Percentiles rank a stretch among this genome's conserved stretches.
These are phyloP conservation scores for Tryphoninae sp. DNA, from an alignment of 2,888 invertebrate genomes.

Conservation along the genomic window DNA sequence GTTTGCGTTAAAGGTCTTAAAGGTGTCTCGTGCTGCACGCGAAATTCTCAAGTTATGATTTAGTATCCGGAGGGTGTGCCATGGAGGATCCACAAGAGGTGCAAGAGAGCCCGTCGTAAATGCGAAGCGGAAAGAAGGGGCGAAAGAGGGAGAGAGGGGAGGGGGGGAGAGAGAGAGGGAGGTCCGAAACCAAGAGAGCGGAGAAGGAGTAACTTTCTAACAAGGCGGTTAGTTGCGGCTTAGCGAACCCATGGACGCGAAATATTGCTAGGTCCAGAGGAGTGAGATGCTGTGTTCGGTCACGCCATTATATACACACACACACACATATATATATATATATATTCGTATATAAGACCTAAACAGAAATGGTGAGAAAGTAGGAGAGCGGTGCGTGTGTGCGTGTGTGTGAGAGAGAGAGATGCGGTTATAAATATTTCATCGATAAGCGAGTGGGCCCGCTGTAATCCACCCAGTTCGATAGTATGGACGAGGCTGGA, in stretches of 20 bases:
- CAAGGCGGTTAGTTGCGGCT: conserved; percentile 80
- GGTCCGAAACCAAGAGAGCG: conserved; percentile 60
- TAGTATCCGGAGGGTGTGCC: conserved; percentile 72
- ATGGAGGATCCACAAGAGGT: conserved; percentile 59
- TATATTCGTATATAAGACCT: conserved; percentile 43
- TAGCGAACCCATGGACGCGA: conserved; percentile 77
- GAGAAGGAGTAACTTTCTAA: conserved; percentile 79
- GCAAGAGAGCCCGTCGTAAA: conserved; percentile 48
- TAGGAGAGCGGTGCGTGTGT: background rate
- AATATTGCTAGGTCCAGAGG: conserved; percentile 72
- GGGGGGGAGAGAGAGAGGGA: conserved; percentile 61
- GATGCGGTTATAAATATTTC: conserved; percentile 58
- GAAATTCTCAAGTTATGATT: conserved; percentile 80
- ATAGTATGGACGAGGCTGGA: conserved; percentile 8
- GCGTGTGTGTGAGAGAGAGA: background rate
- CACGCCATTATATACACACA: conserved; percentile 46
- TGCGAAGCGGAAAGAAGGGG: conserved; percentile 52
- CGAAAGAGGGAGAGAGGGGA: conserved; percentile 54
- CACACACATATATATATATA: conserved; percentile 58
- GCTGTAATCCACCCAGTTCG: conserved; percentile 31
- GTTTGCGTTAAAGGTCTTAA: conserved; percentile 75
- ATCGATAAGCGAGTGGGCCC: conserved; percentile 57
- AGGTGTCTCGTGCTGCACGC: conserved; percentile 74
- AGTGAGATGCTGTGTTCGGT: conserved; percentile 45
- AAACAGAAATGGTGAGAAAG: conserved; percentile 12